Evolutionary conservation across 2,113 vertebrate genomes (phyloP).

Genomic region (Scopus umbretta): DNA sequence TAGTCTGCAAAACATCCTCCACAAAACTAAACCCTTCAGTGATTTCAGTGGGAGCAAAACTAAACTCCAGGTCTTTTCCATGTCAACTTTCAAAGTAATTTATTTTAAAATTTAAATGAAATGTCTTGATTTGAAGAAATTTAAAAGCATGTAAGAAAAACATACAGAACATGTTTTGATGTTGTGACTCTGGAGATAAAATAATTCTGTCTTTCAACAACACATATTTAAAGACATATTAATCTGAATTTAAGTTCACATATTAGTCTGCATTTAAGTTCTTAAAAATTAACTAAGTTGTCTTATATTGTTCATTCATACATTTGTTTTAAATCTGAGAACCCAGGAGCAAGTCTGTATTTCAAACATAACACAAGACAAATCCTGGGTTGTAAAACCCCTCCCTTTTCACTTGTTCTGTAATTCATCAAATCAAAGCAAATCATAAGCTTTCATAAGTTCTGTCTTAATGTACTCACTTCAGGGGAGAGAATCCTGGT

Average conservation of each 20-base stretch:
- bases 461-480: background rate
- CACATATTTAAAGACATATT: background rate
- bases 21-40: background rate
- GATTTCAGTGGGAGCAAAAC: background rate
- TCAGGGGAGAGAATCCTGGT: background rate
- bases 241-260: background rate
- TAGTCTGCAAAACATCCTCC: background rate
- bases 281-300: background rate
- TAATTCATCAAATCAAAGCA: background rate
- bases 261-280: background rate
- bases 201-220: background rate
- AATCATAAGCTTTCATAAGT: background rate
- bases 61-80: background rate
- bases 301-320: background rate
- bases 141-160: background rate
- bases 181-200: background rate
- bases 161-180: background rate
- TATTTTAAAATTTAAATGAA: background rate
- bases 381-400: background rate
- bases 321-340: background rate
- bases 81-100: background rate
- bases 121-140: background rate
- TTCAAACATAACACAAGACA: background rate
- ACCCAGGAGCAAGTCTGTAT: background rate
- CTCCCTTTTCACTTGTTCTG: background rate